phyloP scores from a whole-genome alignment of 2,888 invertebrate species.

The Trachelus troglodyta region DNA sequence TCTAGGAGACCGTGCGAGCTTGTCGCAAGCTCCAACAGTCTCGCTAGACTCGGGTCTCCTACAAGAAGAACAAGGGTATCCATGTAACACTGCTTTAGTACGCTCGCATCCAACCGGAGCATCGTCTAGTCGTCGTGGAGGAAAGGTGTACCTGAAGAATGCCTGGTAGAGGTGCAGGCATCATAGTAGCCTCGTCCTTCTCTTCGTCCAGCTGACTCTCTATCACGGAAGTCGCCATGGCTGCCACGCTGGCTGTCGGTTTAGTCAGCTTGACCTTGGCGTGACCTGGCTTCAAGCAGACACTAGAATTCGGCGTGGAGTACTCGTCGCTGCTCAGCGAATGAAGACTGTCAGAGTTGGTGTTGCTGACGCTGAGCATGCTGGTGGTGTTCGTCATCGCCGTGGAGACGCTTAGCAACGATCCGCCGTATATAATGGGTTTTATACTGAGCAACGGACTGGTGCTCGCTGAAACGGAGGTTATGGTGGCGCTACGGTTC shows the following conservation, averaged over 20 bases:
- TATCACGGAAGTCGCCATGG: slow-evolving; percentile 51
- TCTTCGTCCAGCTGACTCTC: slow-evolving; percentile 49
- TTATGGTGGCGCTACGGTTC: slow-evolving; percentile 71
- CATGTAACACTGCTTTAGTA: background rate
- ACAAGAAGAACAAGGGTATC: slow-evolving; percentile 31
- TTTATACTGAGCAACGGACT: slow-evolving; percentile 77
- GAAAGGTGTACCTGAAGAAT: slow-evolving; percentile 72
- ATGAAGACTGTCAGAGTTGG: slow-evolving; percentile 72
- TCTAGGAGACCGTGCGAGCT: slow-evolving; percentile 38
- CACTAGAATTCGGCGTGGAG: slow-evolving; percentile 44
- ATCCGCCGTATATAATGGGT: slow-evolving; percentile 72
- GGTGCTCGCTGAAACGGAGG: slow-evolving; percentile 76
- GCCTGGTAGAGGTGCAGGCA: slow-evolving; percentile 67
- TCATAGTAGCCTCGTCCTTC: slow-evolving; percentile 54
- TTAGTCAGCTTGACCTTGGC: slow-evolving; percentile 46
- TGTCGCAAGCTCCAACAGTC: slow-evolving; percentile 42
- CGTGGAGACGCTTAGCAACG: slow-evolving; percentile 74
- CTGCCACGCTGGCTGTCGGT: slow-evolving; percentile 53
- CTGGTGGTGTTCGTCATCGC: slow-evolving; percentile 68
- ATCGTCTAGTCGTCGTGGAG: slow-evolving; percentile 4
- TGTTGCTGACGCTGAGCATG: slow-evolving; percentile 51
- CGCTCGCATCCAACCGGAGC: background rate
- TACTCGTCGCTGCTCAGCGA: slow-evolving; percentile 68
- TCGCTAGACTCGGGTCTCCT: slow-evolving; percentile 50
- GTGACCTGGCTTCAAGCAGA: slow-evolving; percentile 34